phyloP scores from a whole-genome alignment of 2,113 vertebrate genomes.

The Sander vitreus region DNA sequence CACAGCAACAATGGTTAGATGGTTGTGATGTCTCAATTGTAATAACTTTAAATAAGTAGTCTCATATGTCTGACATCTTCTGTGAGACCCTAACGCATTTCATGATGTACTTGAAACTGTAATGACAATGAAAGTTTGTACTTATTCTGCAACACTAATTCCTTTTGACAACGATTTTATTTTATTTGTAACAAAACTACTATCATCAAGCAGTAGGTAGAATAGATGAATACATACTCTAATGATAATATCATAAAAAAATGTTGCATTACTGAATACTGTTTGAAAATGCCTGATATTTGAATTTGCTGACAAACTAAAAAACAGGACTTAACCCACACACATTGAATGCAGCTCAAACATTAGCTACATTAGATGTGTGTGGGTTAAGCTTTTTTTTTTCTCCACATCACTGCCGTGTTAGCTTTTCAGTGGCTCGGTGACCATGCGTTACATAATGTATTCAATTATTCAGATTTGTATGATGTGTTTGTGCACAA shows the following conservation, averaged over 20 bases:
- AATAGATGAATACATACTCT: no score
- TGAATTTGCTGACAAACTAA: not conserved
- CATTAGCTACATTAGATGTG: not conserved
- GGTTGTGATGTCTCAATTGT: not conserved
- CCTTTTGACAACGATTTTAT: not conserved
- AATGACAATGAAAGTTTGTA: not conserved
- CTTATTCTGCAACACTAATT: not conserved
- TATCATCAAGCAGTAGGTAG: not conserved
- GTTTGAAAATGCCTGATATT: not conserved
- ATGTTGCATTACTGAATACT: not conserved
- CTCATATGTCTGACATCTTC: not conserved
- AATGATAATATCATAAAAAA: no score
- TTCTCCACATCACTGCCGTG: not conserved
- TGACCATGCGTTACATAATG: constrained; percentile 4
- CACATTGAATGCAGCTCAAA: no score
- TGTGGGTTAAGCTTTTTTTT: not conserved
- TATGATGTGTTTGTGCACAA: constrained; percentile 13
- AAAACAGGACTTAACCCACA: no score
- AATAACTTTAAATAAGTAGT: not conserved
- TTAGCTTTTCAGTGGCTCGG: not conserved
- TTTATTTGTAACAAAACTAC: not conserved
- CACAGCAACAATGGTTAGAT: not conserved
- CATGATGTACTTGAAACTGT: not conserved
- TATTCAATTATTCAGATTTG: constrained; percentile 6
- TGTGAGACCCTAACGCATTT: not conserved